These are phyloP conservation scores for Turritopsis rubra DNA, from an alignment of 30 jellyfish, hydroid and myxozoan species.

Conservation along the genomic window DNA sequence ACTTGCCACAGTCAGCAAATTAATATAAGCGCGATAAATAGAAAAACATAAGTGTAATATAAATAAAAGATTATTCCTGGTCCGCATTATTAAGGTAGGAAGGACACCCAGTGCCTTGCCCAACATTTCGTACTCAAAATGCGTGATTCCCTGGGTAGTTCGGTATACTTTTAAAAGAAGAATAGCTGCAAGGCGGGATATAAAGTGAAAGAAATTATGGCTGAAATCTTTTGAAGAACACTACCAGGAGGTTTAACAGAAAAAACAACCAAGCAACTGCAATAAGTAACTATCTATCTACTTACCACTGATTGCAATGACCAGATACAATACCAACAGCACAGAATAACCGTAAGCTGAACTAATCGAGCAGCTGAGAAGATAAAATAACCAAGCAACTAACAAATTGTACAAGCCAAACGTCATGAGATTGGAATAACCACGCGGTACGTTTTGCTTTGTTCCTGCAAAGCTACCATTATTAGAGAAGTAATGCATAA, in stretches of 20 bases:
- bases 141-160: no score
- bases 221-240: no score
- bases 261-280: not conserved
- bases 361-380: not conserved
- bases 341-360: not conserved
- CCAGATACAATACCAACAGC: not conserved
- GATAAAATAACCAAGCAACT: not conserved
- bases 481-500: not conserved
- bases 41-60: no score
- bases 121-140: no score
- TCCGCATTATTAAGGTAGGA: no score
- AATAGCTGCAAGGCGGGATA: no score
- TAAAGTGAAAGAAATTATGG: no score
- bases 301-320: not conserved
- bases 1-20: no score
- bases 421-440: constrained; percentile 4
- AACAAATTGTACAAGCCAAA: constrained; percentile 7
- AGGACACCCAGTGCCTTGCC: no score
- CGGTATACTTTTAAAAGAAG: no score
- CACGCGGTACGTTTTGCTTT: not conserved
- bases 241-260: not conserved
- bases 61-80: no score
- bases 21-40: no score
- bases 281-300: not conserved
- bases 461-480: constrained; percentile 6